phyloP scores from a whole-genome alignment of 1,140 invertebrate genomes.

The Ericerus pela region DNA sequence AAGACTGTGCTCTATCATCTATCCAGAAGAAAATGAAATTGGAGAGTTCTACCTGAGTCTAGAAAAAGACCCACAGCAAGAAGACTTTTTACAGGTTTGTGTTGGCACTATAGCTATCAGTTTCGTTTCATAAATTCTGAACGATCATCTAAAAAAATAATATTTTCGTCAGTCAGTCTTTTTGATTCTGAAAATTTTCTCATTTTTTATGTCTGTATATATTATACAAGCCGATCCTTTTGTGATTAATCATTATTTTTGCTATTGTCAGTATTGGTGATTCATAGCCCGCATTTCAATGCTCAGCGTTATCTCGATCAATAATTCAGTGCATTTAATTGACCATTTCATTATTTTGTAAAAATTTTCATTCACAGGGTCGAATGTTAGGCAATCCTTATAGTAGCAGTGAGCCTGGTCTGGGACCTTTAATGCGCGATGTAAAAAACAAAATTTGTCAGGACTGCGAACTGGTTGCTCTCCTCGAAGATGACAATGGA shows the following conservation, averaged over 20 bases:
- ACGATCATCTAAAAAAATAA: not conserved
- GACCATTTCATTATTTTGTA: too few species aligned
- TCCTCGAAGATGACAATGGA: slow-evolving; percentile 93
- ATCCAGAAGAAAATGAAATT: slow-evolving; percentile 92
- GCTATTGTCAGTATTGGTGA: not conserved
- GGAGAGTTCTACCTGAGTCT: slow-evolving; percentile 91
- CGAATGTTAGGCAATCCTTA: slow-evolving; percentile 97
- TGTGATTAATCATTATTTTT: not conserved
- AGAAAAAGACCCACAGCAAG: slow-evolving; percentile 96
- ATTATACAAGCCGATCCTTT: not conserved
- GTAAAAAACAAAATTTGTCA: slow-evolving; percentile 97
- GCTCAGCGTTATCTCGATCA: too few species aligned
- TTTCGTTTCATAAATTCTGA: not conserved
- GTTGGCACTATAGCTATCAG: not conserved
- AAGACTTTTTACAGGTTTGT: slow-evolving; percentile 81
- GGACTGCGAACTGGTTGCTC: slow-evolving; percentile 90
- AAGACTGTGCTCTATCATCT: slow-evolving; percentile 90
- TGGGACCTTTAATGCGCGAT: slow-evolving; percentile 93
- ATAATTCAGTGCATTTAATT: too few species aligned
- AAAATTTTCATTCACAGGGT: too few species aligned
- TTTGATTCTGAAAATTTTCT: not conserved
- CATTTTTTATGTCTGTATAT: not conserved
- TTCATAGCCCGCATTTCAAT: not conserved
- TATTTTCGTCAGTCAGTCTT: not conserved
- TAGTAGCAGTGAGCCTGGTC: slow-evolving; percentile 76